Base-by-base conservation (phyloP, 2,888 invertebrate species). In the Orchesella flavescens region DNA sequence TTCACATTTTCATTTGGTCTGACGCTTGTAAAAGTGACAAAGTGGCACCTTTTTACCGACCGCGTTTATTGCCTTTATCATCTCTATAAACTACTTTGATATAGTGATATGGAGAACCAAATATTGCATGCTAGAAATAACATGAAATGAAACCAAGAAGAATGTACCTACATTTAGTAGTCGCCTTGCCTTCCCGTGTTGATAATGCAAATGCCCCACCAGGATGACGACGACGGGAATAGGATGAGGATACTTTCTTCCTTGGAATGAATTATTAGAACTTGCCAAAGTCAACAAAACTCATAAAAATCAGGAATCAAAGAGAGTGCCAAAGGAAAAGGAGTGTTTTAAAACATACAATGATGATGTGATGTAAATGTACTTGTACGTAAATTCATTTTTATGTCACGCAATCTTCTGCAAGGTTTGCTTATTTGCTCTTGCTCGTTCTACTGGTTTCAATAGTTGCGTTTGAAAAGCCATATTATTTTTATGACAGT, bases 21-120 rank as follows among this genome's bases (percentile, higher is more conserved):
- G 68, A 77, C 76, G 57, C 76, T 68, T 77, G 49, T 49, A 23
- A 76, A 77, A 69, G 78, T 78, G 78, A 78, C 78, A 78, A 71
- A 78, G 71, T 78, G 78, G 63, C 75, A 76, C 66, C 66, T 66
- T 55, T 19, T 55, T 43, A 23, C 71, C 23, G 21, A 76, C 66
- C 75, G 55, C 66, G 49, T 76, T 76, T 53, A 76, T 66, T 76
- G 23, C 44, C 19, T 59, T 24, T 49, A 73, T 53, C 49, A 61
- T 44, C 9, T 13, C 53, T 53, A 53, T 53, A 53, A 53, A 34
- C 9, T 53, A 13, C 53, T n/a, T n/a, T n/a, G n/a, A n/a, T n/a
- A 34, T 34, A 34, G 7, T 34, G 34, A 34, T 34, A 34, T 34
- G 7, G 34, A 34, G 34, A 34, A 7, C 2, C 7, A 34, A 34